Conservation (phyloP, 2,888 invertebrate species). For the Laothoe populi region DNA sequence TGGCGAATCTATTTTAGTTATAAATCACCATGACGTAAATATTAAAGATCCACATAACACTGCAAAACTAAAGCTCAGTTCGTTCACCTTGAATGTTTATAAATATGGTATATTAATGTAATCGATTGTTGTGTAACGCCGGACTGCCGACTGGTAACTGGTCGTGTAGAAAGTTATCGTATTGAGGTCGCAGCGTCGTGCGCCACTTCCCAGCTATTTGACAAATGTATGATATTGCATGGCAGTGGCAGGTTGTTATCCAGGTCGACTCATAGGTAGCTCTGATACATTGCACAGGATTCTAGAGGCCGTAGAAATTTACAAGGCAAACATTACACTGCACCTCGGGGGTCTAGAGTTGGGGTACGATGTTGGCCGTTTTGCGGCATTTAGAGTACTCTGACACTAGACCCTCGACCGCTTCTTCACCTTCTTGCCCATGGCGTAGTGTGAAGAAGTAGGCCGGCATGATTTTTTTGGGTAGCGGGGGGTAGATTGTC, state of each 20-base stretch:
- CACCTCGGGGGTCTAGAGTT: too few relatives aligned
- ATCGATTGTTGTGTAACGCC: constrained; percentile 7
- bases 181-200: constrained; percentile 6
- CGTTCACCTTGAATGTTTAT: constrained; percentile 19
- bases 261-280: not conserved
- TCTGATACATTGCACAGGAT: too few relatives aligned
- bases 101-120: constrained; percentile 16
- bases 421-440: too few relatives aligned
- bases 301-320: too few relatives aligned
- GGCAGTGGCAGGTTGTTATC: not conserved
- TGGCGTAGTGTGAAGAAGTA: too few relatives aligned
- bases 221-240: constrained; percentile 15
- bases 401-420: too few relatives aligned
- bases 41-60: not conserved
- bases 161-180: constrained; percentile 5
- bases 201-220: constrained; percentile 13
- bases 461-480: too few relatives aligned
- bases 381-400: too few relatives aligned
- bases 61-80: not conserved
- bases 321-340: too few relatives aligned
- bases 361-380: too few relatives aligned
- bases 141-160: not conserved
- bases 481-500: too few relatives aligned
- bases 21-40: not conserved
- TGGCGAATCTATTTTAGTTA: too few relatives aligned